Conservation (phyloP, 2,797 vertebrate species). For the Alca torda region DNA sequence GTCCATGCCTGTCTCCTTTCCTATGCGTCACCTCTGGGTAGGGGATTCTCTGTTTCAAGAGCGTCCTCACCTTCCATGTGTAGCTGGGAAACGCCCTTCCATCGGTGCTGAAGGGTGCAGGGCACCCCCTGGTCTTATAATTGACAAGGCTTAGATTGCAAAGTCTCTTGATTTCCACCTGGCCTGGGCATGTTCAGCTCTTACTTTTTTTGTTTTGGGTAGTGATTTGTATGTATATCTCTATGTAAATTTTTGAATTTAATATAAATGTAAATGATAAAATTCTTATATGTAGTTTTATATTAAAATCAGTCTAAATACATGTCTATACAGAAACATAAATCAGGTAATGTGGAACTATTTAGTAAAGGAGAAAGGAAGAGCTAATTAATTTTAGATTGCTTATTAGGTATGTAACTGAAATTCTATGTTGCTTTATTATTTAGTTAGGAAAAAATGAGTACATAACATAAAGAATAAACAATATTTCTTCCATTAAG, state of each 20-base stretch:
- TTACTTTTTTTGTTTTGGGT: background rate
- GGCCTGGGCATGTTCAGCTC: background rate
- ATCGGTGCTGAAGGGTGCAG: fast-evolving
- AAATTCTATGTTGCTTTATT: background rate
- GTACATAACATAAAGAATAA: background rate
- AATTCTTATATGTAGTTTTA: background rate
- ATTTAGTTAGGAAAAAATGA: background rate
- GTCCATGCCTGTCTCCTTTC: background rate
- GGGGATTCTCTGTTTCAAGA: background rate
- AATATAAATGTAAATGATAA: background rate
- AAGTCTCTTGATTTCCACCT: background rate
- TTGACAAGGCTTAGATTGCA: background rate
- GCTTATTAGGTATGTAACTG: background rate
- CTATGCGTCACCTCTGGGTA: background rate
- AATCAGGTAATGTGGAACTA: background rate
- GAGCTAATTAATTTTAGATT: background rate
- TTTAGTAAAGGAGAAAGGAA: background rate
- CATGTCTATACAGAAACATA: background rate
- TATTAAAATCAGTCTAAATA: background rate
- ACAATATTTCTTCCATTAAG: background rate
- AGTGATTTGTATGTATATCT: background rate
- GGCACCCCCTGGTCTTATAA: background rate
- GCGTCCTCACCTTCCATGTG: background rate
- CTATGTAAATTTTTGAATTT: background rate
- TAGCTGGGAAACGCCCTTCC: background rate